Conservation (phyloP, 2,888 invertebrate species). For the Eueremaeus valkanovi region DNA sequence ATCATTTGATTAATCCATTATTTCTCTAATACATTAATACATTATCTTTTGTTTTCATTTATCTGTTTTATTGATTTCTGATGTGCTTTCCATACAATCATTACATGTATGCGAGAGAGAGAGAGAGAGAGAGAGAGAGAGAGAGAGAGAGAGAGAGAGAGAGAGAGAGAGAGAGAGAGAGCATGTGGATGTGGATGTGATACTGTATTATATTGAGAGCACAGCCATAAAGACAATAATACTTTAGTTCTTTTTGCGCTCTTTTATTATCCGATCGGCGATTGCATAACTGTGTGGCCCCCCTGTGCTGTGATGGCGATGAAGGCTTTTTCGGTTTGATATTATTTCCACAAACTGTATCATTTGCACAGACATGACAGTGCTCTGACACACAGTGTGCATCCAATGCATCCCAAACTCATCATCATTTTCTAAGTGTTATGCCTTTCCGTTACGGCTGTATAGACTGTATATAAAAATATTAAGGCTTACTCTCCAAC, state of each 20-base stretch:
- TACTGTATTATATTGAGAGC: too few species aligned
- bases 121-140: too few species aligned
- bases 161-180: too few species aligned
- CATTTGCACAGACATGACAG: not conserved
- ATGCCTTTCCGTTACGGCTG: not conserved
- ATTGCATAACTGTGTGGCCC: conserved; percentile 12
- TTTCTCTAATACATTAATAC: conserved; percentile 3
- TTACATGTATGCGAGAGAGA: not conserved
- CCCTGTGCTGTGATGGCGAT: conserved; percentile 17
- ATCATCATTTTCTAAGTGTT: conserved; percentile 29
- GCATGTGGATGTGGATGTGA: too few species aligned
- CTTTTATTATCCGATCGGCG: conserved; percentile 12
- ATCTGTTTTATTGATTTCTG: conserved; percentile 28
- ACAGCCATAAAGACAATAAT: conserved; percentile 2
- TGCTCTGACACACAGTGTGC: not conserved
- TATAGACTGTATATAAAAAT: conserved; percentile 12
- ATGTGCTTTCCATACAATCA: conserved; percentile 17
- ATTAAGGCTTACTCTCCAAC: conserved; percentile 34
- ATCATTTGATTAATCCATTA: conserved; percentile 18
- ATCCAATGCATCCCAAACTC: conserved; percentile 2
- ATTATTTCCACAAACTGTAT: not conserved
- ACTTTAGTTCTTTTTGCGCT: not conserved
- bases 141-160: too few species aligned
- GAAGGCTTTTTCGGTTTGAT: conserved; percentile 3
- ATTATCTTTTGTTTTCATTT: not conserved